Evolutionary conservation across 2,113 vertebrate species (phyloP).

Genomic region (Myotis brandtii): DNA sequence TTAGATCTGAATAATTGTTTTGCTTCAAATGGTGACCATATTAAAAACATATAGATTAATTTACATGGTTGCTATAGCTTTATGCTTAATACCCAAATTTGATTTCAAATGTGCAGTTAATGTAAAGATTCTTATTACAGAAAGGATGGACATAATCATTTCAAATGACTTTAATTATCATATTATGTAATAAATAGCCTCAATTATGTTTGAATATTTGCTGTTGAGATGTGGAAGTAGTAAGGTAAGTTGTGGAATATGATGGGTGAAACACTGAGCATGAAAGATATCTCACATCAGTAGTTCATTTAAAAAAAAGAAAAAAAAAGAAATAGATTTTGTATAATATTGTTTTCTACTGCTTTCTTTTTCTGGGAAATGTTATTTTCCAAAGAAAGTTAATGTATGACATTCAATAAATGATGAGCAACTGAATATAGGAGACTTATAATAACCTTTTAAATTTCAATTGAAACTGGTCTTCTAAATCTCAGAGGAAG

Average conservation of each 20-base stretch:
- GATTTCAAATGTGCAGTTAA: not conserved
- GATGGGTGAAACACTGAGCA: not conserved
- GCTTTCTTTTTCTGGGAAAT: not conserved
- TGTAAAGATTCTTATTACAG: not conserved
- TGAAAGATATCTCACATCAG: not conserved
- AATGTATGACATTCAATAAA: slow-evolving; percentile 5
- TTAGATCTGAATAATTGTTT: not conserved
- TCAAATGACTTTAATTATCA: not conserved
- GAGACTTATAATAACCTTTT: not conserved
- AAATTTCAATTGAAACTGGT: slow-evolving; percentile 27
- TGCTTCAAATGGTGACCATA: not conserved
- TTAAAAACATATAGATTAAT: not conserved
- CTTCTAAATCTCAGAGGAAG: not conserved
- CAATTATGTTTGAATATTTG: not conserved
- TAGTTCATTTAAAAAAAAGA: not conserved
- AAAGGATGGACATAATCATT: not conserved
- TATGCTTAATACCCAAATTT: not conserved
- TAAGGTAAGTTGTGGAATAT: not conserved
- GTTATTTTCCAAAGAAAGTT: not conserved
- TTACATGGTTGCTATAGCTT: not conserved
- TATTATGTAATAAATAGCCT: not conserved
- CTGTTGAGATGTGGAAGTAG: not conserved
- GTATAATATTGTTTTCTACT: not conserved
- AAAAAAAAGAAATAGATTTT: not conserved
- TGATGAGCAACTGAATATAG: not conserved